phyloP scores from a whole-genome alignment of 1,140 invertebrate genomes.

The Mesaphorura yosii region DNA sequence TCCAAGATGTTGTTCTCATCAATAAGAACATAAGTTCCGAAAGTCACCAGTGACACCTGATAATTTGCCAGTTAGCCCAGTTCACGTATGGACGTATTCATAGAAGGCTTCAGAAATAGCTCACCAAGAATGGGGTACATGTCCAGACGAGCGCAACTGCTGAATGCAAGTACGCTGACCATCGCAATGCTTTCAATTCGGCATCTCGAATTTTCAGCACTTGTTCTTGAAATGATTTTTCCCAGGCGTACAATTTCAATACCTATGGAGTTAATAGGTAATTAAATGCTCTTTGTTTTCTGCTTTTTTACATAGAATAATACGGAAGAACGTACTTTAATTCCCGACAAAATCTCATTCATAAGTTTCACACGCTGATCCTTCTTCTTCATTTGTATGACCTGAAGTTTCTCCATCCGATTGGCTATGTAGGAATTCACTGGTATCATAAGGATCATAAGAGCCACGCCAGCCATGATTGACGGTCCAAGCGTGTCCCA shows the following conservation, averaged over 20 bases:
- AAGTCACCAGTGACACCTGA: constrained; percentile 60
- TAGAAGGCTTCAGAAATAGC: constrained; percentile 64
- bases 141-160: constrained; percentile 87
- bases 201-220: constrained; percentile 69
- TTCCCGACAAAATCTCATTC: constrained; percentile 88
- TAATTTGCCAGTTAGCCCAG: constrained; percentile 53
- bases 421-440: constrained; percentile 79
- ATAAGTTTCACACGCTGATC: constrained; percentile 85
- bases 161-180: constrained; percentile 76
- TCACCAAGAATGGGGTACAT: constrained; percentile 87
- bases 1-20: constrained; percentile 58
- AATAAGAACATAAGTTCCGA: constrained; percentile 47
- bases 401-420: constrained; percentile 57
- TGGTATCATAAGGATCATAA: constrained; percentile 62
- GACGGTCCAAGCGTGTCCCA: constrained; percentile 38
- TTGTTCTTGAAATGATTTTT: constrained; percentile 74
- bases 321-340: constrained; percentile 59
- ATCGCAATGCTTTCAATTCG: constrained; percentile 69
- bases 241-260: constrained; percentile 53
- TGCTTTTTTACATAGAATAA: too few species aligned
- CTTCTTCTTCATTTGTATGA: constrained; percentile 80
- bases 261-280: neutral
- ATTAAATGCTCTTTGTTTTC: neutral
- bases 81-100: too few species aligned
- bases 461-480: constrained; percentile 39